These are phyloP conservation scores for Oreohelix idahoensis DNA, from an alignment of 1,140 invertebrate genomes.

Conservation along the genomic window DNA sequence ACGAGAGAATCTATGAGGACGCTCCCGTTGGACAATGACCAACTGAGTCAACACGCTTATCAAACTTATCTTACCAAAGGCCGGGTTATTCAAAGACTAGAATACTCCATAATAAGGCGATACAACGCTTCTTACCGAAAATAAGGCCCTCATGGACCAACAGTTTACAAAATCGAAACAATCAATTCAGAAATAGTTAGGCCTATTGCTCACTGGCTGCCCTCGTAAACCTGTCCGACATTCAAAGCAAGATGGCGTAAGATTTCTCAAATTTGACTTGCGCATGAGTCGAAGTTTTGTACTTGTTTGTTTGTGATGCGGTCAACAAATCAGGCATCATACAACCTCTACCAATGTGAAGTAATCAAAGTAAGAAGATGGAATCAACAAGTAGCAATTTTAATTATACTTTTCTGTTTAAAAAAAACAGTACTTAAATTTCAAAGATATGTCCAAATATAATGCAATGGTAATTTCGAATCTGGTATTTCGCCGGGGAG, in stretches of 20 bases:
- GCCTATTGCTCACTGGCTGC: background rate
- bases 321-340: background rate
- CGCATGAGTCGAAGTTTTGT: slow-evolving; percentile 20
- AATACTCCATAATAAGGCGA: background rate
- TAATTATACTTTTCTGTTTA: no score
- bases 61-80: background rate
- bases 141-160: slow-evolving; percentile 34
- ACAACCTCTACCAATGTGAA: no score
- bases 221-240: slow-evolving; percentile 26
- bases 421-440: no score
- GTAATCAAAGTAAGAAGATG: no score
- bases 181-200: background rate
- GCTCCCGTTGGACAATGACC: no score
- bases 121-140: slow-evolving; percentile 32
- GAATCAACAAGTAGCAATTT: no score
- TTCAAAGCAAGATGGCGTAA: slow-evolving; percentile 45
- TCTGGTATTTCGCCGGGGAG: no score
- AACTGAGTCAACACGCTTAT: no score
- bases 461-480: no score
- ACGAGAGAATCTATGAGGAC: no score
- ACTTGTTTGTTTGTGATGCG: slow-evolving; percentile 35
- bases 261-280: slow-evolving; percentile 13
- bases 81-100: background rate
- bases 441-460: no score
- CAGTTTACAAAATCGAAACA: slow-evolving; percentile 25